A percentile compares a stretch with the other conserved stretches of the same genome.
phyloP scores from a whole-genome alignment of 2,888 invertebrate species.

The Mythimna vitellina region DNA sequence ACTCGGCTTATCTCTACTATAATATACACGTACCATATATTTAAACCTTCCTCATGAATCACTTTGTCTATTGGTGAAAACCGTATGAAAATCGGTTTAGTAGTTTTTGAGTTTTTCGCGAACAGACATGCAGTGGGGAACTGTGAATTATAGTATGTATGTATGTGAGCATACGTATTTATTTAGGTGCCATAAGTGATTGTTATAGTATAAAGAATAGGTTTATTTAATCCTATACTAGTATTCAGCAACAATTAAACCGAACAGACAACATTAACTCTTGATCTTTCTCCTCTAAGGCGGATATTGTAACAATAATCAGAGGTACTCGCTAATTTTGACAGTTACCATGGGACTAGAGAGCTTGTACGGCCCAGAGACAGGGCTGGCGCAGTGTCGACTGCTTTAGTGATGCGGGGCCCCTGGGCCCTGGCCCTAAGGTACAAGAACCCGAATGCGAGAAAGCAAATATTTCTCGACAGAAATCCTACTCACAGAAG shows the following conservation, averaged over 20 bases:
- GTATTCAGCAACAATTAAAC: constrained; percentile 4
- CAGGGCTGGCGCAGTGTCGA: neutral
- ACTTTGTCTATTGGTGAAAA: too few species aligned
- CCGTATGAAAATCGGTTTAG: too few species aligned
- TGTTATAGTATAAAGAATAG: neutral
- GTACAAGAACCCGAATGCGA: neutral
- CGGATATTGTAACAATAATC: constrained; percentile 29
- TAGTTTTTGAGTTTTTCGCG: too few species aligned
- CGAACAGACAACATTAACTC: constrained; percentile 1
- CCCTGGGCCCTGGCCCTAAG: neutral
- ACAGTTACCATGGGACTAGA: constrained; percentile 47
- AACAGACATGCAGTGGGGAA: too few species aligned
- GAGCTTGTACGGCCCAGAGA: constrained; percentile 15
- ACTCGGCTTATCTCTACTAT: too few species aligned
- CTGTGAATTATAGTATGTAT: too few species aligned
- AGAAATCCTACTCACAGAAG: neutral
- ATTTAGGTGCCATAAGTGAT: neutral
- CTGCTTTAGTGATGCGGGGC: neutral
- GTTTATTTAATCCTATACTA: neutral
- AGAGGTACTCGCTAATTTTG: constrained; percentile 38
- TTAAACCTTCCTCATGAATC: too few species aligned
- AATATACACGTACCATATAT: too few species aligned
- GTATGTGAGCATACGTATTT: neutral
- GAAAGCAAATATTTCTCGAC: neutral
- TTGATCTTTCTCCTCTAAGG: constrained; percentile 6